Evolutionary conservation across 1,140 invertebrate species (phyloP).

Genomic region (Lepidurus packardi): DNA sequence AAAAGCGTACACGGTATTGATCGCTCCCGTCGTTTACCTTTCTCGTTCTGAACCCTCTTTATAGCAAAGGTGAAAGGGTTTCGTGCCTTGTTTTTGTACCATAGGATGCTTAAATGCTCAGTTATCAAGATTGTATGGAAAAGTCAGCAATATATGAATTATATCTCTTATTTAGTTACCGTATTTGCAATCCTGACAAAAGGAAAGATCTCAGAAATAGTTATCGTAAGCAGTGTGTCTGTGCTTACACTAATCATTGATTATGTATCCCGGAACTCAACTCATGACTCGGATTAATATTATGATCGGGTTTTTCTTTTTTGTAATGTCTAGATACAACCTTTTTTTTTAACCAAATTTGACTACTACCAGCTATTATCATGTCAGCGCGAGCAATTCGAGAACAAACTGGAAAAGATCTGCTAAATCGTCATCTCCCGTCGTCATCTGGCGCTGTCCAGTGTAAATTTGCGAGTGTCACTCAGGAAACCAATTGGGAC

Average conservation of each 20-base stretch:
- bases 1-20: not conserved
- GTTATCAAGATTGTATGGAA: too few relatives aligned
- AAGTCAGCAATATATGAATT: too few relatives aligned
- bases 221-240: too few relatives aligned
- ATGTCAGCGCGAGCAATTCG: conserved; percentile 99
- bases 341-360: not conserved
- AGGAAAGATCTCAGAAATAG: too few relatives aligned
- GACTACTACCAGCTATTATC: conserved; percentile 26
- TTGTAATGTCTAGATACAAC: not conserved
- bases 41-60: not conserved
- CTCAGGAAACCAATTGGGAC: conserved; percentile 71
- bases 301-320: not conserved
- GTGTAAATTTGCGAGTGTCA: conserved; percentile 76
- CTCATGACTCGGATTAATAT: too few relatives aligned
- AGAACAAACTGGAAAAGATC: conserved; percentile 90
- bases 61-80: not conserved
- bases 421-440: conserved; percentile 79
- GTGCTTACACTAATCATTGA: not conserved
- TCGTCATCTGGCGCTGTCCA: conserved; percentile 60
- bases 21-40: not conserved
- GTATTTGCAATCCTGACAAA: too few relatives aligned
- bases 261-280: not conserved
- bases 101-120: too few relatives aligned
- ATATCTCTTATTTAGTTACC: too few relatives aligned
- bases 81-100: not conserved